Conservation (phyloP, 2,113 vertebrate species). For the Bucco capensis region DNA sequence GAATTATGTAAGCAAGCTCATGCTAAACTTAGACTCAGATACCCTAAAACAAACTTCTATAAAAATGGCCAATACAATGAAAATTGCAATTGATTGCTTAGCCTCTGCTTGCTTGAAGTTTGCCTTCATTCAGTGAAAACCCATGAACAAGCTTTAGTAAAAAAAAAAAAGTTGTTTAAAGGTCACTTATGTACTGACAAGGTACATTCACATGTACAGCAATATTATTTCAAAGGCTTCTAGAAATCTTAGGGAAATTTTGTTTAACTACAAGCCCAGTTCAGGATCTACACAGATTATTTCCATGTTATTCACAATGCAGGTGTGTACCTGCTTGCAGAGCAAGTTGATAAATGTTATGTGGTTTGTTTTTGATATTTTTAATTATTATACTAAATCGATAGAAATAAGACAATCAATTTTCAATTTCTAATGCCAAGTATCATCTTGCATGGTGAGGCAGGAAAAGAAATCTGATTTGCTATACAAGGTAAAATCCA, state of each 20-base stretch:
- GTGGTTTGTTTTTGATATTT: background rate
- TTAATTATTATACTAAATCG: background rate
- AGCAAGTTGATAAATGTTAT: background rate
- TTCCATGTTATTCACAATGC: background rate
- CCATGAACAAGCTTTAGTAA: background rate
- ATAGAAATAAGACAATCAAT: background rate
- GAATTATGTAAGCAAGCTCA: background rate
- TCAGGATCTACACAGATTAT: background rate
- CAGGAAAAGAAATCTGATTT: conserved; percentile 10
- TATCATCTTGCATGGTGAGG: background rate
- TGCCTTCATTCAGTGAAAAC: background rate
- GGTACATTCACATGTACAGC: background rate
- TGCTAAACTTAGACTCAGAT: background rate
- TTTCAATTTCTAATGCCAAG: background rate
- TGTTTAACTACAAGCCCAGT: background rate
- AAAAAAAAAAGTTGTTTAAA: background rate
- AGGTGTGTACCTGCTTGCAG: background rate
- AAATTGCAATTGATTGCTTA: background rate
- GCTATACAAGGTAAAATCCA: background rate
- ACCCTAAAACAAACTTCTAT: background rate
- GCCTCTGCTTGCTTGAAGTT: background rate
- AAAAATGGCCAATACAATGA: background rate
- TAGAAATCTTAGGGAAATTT: background rate
- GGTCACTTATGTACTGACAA: background rate
- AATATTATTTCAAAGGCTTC: background rate